Evolutionary conservation across 2,888 invertebrate genomes (phyloP), one percentile per base, ranked within the genome.

Genomic region (Apantesis nais): DNA sequence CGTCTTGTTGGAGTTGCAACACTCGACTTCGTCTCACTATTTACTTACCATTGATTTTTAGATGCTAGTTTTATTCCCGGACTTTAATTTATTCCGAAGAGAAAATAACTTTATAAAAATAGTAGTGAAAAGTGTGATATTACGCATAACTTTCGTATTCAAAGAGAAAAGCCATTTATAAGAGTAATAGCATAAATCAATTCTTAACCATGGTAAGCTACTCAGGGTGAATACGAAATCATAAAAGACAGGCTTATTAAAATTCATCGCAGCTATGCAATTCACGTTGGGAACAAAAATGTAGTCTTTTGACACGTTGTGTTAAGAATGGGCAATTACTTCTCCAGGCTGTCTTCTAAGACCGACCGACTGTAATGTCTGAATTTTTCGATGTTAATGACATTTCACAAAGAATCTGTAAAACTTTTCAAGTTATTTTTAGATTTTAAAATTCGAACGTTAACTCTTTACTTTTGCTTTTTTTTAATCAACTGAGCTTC

Each of bases 161-260:
- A 74, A 75, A 82, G 81, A 79, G 81, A 83, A 81, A 73, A 79
- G 76, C 82, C 83, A 86, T 89, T 88, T 86, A 81, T 85, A 86
- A 84, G 83, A 82, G 86, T 86, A 87, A 88, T 85, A 87, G 86
- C 87, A 89, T 89, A 89, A 89, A 90, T 90, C 88, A 89, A 88
- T 89, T 89, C 84, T 85, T 83, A 86, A 83, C 87, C 87, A 82
- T 79, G 80, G 82, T 80, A 80, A 85, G 84, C 78, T 86, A 85
- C 85, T 84, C 85, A 82, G 78, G 78, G 77, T 83, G 89, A 89
- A 90, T 90, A 88, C 87, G 82, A 86, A 90, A 87, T 89, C 83
- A 81, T 85, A 86, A 88, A 85, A 85, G 83, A 86, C 82, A 29
- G 80, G 78, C 79, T 85, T 86, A 87, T 89, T 90, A 86, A 88